A percentile compares a stretch with the other conserved stretches of the same genome.
Evolutionary conservation across 2,113 vertebrate genomes (phyloP).

Genomic region (Silurus meridionalis): DNA sequence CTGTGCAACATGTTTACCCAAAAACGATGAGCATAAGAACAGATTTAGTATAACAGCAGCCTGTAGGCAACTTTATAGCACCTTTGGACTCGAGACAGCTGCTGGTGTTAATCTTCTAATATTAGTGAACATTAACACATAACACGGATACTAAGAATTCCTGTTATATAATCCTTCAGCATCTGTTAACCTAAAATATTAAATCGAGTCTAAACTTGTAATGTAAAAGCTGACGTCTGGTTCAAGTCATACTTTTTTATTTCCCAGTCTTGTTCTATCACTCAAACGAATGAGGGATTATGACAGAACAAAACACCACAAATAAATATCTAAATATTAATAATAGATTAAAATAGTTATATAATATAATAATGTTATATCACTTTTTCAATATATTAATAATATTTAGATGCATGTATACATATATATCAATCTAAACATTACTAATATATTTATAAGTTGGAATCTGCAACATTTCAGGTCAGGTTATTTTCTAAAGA

Average conservation of each 20-base stretch:
- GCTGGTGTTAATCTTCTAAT: constrained; percentile 12
- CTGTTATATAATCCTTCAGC: not conserved
- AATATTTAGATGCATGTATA: not conserved
- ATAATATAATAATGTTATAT: too few relatives aligned
- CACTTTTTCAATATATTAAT: not conserved
- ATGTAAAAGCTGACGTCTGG: not conserved
- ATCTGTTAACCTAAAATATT: not conserved
- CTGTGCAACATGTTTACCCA: not conserved
- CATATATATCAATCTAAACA: too few relatives aligned
- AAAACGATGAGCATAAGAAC: not conserved
- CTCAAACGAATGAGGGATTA: not conserved
- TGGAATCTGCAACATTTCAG: too few relatives aligned
- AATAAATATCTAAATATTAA: not conserved
- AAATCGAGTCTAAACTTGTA: not conserved
- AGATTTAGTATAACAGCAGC: not conserved
- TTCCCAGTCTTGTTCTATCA: not conserved
- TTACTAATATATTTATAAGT: not conserved
- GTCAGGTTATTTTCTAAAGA: not conserved
- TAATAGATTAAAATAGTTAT: too few relatives aligned
- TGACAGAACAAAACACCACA: not conserved
- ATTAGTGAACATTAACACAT: constrained; percentile 10
- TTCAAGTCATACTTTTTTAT: not conserved
- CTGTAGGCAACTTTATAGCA: not conserved
- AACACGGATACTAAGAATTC: not conserved
- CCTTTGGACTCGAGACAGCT: constrained; percentile 15